Evolutionary conservation across 2,888 invertebrate species (phyloP), one percentile per base, ranked within the genome.

Genomic region (Andrena minutula): DNA sequence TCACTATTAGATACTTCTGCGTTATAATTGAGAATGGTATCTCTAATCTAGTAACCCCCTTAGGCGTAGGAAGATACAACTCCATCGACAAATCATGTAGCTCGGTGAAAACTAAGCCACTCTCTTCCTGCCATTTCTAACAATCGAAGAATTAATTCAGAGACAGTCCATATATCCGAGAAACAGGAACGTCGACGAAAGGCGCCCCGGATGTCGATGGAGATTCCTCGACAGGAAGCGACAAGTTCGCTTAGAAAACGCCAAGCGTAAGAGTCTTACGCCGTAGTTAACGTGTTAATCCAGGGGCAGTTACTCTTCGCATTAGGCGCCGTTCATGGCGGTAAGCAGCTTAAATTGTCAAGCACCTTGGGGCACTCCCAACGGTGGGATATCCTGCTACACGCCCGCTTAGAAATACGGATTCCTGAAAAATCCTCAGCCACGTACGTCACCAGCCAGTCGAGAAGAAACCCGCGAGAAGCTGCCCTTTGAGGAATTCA

Each of bases 341-440:
- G 65, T 88, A 88, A 88, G 87, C 85, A 79, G 87, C 87, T 88
- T 88, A 88, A 88, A 88, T 88, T 85, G 86, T 88, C 88, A 86
- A 81, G 86, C 83, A 53, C 49, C 84, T 73, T 74, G 76, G 51
- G 68, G 51, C 76, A 58, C 32, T 76, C 56, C 71, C 63, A 35
- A 32, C 56, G 30, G 23, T n/a, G 69, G 35, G 35, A 70, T 68
- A 65, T 63, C 49, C 61, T 60, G 58, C 58, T 63, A 20, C n/a
- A 32, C 64, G 61, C 49, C n/a, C 56, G 47, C 49, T 58, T 26
- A 23, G 28, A 41, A 56, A 71, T 76, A 84, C 80, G 71, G 68
- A 79, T 79, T 80, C 77, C 51, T 23, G 80, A 68, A 80, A 84
- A 84, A 76, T 47, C 2, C 30, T n/a, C 32, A 26, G 47, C 23